Evolutionary conservation across 1,140 invertebrate species (phyloP), one percentile per base, ranked within the genome.

Genomic region (Caenorhabditis remanei): DNA sequence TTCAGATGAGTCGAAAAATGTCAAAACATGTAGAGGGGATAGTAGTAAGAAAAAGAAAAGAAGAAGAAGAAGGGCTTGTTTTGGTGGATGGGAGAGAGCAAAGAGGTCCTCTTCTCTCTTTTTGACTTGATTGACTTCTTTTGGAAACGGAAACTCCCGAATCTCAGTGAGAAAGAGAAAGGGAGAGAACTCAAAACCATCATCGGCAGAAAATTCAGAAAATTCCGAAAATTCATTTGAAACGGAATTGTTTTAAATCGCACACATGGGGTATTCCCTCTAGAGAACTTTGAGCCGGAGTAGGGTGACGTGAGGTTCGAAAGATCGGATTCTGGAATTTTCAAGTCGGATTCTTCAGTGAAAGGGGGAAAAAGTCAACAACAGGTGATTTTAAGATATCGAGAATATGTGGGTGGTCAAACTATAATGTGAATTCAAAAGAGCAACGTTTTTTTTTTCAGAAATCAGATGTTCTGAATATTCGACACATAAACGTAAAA

Each of bases 101-200:
- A 32, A 79, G 21, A 79, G 43, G 21, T 24, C 46, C 14, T n/a
- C 24, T 16, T 53, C n/a, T 43, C 46, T 46, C 8, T 32, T 24
- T 79, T 79, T 53, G 71, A 50, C 71, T 79, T 79, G 71, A 79
- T 79, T 79, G 71, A 50, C 46, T 50, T 48, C 46, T 79, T 79
- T 40, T 79, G 46, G 40, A 40, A 79, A 79, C 71, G 71, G 71
- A 79, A 79, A 16, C 41, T 19, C 16, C 50, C 50, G 65, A 50
- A 13, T 53, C 46, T 71, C 61, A 14, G 61, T 32, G 32, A 32
- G 32, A 32, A 32, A 32, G 32, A 32, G 32, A 32, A 32, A 32
- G 32, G n/a, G n/a, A 32, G 32, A 32, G 32, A 32, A 32, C 32
- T 32, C 32, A 32, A 2, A 32, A 32, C n/a, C n/a, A n/a, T 32